These are phyloP conservation scores for Lamprotornis superbus DNA, from an alignment of 2,113 vertebrate genomes.

Conservation along the genomic window DNA sequence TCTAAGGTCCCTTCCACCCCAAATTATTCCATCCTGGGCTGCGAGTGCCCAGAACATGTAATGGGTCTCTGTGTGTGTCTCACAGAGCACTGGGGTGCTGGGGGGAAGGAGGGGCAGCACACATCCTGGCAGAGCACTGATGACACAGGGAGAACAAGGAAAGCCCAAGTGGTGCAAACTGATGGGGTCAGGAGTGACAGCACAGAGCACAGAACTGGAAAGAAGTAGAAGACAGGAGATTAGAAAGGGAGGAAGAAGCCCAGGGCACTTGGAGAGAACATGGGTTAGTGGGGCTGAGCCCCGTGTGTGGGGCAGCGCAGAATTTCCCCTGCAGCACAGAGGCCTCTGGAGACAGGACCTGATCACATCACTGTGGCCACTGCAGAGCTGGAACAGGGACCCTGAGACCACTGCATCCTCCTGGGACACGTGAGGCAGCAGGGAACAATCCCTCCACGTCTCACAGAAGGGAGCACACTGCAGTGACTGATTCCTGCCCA, in stretches of 20 bases:
- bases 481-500: not conserved
- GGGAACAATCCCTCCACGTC: not conserved
- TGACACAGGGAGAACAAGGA: not conserved
- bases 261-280: not conserved
- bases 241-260: not conserved
- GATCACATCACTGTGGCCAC: not conserved
- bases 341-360: not conserved
- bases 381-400: not conserved
- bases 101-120: not conserved
- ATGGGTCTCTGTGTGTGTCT: not conserved
- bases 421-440: not conserved
- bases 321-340: not conserved
- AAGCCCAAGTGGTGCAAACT: not conserved
- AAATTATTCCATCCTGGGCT: not conserved
- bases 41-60: not conserved
- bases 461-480: not conserved
- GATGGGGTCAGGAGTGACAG: conserved; percentile 25
- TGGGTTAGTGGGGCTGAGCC: not conserved
- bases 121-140: not conserved
- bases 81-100: not conserved
- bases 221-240: conserved; percentile 57
- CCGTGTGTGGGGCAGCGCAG: not conserved
- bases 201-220: conserved; percentile 54
- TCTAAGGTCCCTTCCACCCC: not conserved
- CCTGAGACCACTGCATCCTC: not conserved